phyloP scores from a whole-genome alignment of 2,888 invertebrate genomes.

The Dynastes tityus region DNA sequence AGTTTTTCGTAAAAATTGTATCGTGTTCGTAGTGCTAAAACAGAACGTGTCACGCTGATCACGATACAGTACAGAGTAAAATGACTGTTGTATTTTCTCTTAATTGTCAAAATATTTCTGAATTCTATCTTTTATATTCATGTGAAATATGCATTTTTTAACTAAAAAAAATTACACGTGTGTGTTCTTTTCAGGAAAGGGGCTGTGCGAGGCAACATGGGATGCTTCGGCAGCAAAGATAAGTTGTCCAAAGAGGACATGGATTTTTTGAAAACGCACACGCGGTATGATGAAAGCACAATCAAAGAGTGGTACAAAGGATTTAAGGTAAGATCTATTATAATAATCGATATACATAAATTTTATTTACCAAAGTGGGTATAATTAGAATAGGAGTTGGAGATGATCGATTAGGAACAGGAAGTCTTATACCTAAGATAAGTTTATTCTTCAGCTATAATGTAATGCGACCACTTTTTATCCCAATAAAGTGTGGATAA shows the following conservation, averaged over 20 bases:
- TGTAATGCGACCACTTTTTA: too few species aligned
- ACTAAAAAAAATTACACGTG: slow-evolving; percentile 9
- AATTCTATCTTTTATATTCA: neutral
- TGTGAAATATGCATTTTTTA: neutral
- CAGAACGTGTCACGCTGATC: too few species aligned
- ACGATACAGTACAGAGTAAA: neutral
- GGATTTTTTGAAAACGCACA: slow-evolving; percentile 98
- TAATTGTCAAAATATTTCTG: neutral
- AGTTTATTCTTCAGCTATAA: too few species aligned
- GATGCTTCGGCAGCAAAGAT: slow-evolving; percentile 96
- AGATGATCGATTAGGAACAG: too few species aligned
- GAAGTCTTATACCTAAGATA: too few species aligned
- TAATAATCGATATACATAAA: neutral
- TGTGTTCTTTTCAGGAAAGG: slow-evolving; percentile 66
- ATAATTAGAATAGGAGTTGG: too few species aligned
- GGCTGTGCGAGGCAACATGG: slow-evolving; percentile 76
- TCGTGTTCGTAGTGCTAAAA: too few species aligned
- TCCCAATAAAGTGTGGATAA: too few species aligned
- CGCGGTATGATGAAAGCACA: slow-evolving; percentile 97
- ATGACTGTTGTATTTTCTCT: neutral
- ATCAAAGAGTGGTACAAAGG: slow-evolving; percentile 99
- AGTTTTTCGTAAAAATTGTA: too few species aligned
- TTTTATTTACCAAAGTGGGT: too few species aligned
- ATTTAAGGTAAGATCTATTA: slow-evolving; percentile 87
- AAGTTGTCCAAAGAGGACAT: slow-evolving; percentile 98